phyloP scores from a whole-genome alignment of 2,888 invertebrate species.

The Erebia epiphron region DNA sequence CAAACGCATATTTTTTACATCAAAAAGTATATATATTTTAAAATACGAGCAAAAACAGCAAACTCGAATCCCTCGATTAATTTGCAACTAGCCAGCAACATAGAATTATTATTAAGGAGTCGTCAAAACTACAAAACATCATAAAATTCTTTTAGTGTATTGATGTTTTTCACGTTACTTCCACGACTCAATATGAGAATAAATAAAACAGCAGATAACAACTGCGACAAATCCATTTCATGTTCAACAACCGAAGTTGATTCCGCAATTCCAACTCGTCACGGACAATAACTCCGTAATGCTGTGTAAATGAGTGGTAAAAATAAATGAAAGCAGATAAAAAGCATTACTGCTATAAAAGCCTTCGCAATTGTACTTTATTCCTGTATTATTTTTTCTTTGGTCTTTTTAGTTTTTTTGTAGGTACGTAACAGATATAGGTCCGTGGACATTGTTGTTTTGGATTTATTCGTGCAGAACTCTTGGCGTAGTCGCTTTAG shows the following conservation, averaged over 20 bases:
- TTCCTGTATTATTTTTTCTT: slow-evolving; percentile 23
- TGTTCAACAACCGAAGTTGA: slow-evolving; percentile 32
- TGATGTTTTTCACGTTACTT: slow-evolving; percentile 1
- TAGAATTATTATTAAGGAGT: no score
- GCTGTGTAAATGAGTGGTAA: slow-evolving; percentile 30
- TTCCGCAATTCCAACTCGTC: slow-evolving; percentile 32
- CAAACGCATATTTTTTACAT: no score
- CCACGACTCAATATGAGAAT: slow-evolving; percentile 11
- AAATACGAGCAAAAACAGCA: no score
- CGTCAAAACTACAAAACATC: neutral
- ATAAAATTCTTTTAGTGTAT: neutral
- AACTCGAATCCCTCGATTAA: no score
- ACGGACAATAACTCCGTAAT: slow-evolving; percentile 32
- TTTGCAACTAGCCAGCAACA: no score
- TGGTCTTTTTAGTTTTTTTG: slow-evolving; percentile 12
- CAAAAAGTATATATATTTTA: no score
- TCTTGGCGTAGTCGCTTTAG: neutral
- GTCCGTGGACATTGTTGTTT: neutral
- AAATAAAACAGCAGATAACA: slow-evolving; percentile 28
- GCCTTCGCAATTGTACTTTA: slow-evolving; percentile 25
- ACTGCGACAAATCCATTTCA: slow-evolving; percentile 30
- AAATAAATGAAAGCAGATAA: slow-evolving; percentile 31
- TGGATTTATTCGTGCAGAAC: neutral
- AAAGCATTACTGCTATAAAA: slow-evolving; percentile 30
- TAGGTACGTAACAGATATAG: slow-evolving; percentile 3